phyloP scores from a whole-genome alignment of 1,140 invertebrate genomes.

The Drosophila repleta region DNA sequence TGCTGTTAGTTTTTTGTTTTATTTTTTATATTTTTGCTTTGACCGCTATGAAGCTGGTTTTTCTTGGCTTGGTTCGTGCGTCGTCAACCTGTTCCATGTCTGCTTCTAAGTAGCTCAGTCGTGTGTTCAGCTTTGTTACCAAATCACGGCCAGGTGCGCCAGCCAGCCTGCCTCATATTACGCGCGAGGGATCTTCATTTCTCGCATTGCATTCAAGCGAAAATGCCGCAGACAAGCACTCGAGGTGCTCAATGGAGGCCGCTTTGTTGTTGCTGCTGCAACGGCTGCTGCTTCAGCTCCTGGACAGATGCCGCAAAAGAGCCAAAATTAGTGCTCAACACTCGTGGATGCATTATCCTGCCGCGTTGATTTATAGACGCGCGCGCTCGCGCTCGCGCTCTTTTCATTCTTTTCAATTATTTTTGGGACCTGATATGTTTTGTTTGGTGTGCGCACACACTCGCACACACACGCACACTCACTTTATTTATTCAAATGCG shows the following conservation, averaged over 20 bases:
- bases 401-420: slow-evolving; percentile 65
- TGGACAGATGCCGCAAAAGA: slow-evolving; percentile 56
- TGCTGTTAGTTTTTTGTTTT: slow-evolving; percentile 41
- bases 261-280: slow-evolving; percentile 5
- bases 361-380: slow-evolving; percentile 66
- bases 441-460: slow-evolving; percentile 42
- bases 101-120: slow-evolving; percentile 46
- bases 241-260: slow-evolving; percentile 1
- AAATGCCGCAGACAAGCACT: slow-evolving; percentile 37
- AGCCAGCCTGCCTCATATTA: slow-evolving; percentile 21
- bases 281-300: slow-evolving; percentile 2
- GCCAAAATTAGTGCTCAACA: slow-evolving; percentile 71
- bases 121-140: slow-evolving; percentile 14
- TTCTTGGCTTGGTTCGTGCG: slow-evolving; percentile 26
- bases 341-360: slow-evolving; percentile 69
- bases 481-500: slow-evolving; percentile 71
- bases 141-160: slow-evolving; percentile 67
- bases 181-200: slow-evolving; percentile 48
- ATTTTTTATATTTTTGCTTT: background rate
- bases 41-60: slow-evolving; percentile 28
- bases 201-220: slow-evolving; percentile 70
- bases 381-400: slow-evolving; percentile 40
- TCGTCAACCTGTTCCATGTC: slow-evolving; percentile 56
- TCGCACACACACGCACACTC: slow-evolving; percentile 9
- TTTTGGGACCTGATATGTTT: slow-evolving; percentile 57